Evolutionary conservation across 2,888 invertebrate genomes (phyloP), one percentile per base, ranked within the genome.

Genomic region (Oxystoma pomonae): DNA sequence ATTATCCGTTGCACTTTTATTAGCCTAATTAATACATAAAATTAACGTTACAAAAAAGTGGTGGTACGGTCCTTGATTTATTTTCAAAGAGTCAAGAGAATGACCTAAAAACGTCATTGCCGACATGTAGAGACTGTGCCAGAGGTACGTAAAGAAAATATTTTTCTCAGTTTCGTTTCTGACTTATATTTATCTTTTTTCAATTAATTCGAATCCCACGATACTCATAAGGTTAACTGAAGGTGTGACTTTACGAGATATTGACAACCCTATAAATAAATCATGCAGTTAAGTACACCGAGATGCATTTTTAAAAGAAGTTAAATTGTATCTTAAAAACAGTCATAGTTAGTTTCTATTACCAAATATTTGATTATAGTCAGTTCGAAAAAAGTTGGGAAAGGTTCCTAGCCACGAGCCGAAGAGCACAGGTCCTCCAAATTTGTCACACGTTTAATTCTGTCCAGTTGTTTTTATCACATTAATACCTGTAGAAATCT

Each of bases 301-400:
- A 20, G 17, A 60, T 20, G 56, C 20, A 20, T 66, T 67, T 64
- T 20, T 19, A 20, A 16, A 56, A 35, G 62, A 67, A 57, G 50
- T n/a, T n/a, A n/a, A n/a, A n/a, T n/a, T n/a, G n/a, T n/a, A n/a
- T n/a, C n/a, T n/a, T n/a, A n/a, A n/a, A n/a, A n/a, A n/a, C n/a
- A n/a, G n/a, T n/a, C n/a, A n/a, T n/a, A n/a, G n/a, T n/a, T n/a
- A n/a, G n/a, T n/a, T n/a, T n/a, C n/a, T n/a, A n/a, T n/a, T n/a
- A n/a, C n/a, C n/a, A n/a, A n/a, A n/a, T n/a, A n/a, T n/a, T n/a
- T n/a, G n/a, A n/a, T n/a, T n/a, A n/a, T n/a, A n/a, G n/a, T n/a
- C n/a, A n/a, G n/a, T n/a, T n/a, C n/a, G n/a, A n/a, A n/a, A n/a
- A n/a, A n/a, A n/a, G n/a, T n/a, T n/a, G n/a, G n/a, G n/a, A n/a